Evolutionary conservation across 2,113 vertebrate species (phyloP).

Genomic region (Neotragus pygmaeus): DNA sequence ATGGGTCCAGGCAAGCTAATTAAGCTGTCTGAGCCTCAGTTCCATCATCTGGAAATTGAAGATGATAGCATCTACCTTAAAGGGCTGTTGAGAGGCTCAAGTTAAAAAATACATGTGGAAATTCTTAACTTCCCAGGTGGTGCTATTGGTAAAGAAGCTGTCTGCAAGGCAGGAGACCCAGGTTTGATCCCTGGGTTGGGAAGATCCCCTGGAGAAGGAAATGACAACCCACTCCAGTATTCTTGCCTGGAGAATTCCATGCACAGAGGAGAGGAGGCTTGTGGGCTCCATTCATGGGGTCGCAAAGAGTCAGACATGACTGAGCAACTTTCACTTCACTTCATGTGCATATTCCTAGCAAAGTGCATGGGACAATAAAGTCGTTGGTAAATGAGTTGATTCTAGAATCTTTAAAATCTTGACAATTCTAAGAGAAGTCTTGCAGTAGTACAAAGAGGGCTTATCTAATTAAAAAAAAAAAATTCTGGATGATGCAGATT

Average conservation of each 20-base stretch:
- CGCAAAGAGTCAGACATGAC: not conserved
- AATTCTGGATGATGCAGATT: not conserved
- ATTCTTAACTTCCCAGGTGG: not conserved
- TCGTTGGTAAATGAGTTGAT: not conserved
- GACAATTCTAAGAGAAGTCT: not conserved
- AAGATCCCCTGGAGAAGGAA: not conserved
- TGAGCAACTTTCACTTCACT: not conserved
- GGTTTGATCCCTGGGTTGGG: not conserved
- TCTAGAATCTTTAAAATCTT: not conserved
- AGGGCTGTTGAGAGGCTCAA: not conserved
- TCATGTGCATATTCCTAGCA: not conserved
- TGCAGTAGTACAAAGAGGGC: not conserved
- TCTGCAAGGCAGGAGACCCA: not conserved
- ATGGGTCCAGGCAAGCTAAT: not conserved
- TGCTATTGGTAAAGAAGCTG: not conserved
- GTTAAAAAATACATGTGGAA: not conserved
- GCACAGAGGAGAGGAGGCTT: not conserved
- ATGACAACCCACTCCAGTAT: not conserved
- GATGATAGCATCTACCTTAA: not conserved
- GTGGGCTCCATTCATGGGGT: not conserved
- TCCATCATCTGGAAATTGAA: not conserved
- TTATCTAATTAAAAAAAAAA: not conserved
- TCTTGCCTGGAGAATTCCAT: not conserved
- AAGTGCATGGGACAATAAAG: not conserved
- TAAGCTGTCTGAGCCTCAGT: not conserved